Base-by-base conservation (phyloP, 2,888 invertebrate species). In the Eueremaeus valkanovi region DNA sequence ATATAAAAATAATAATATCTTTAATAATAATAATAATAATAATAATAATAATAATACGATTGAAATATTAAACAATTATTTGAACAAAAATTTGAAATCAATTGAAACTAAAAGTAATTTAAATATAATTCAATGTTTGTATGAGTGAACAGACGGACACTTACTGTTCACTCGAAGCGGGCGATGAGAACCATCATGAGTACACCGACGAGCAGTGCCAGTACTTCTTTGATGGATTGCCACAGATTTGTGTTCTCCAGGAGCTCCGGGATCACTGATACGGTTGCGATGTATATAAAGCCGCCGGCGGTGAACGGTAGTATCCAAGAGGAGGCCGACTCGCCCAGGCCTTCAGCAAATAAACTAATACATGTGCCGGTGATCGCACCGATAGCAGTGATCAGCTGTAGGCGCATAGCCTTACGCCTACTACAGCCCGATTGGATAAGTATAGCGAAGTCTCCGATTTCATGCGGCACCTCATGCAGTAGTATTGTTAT, bases 231-330 rank as follows among this genome's bases (percentile, higher is more conserved):
- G 11, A 96, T 85, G 58, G 94, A 94, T 83, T 98, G 96, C 82
- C 89, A 87, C 74, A 95, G 87, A 82, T 90, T 92, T 42, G 88
- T 88, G 27, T 72, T 33, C 83, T 93, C 92, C 79, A 99, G 86
- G 68, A 99, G 87, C 85, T 99, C 98, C 11, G 99, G 99, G 82
- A 99, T 92, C 29, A 99, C 95, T 78, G 97, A 97, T 0, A 99
- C 99, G 24, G 98, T 94, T 27, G 99, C 99, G 81, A 99, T 98
- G 84, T 99, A 99, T 83, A 99, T 99, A 83, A 99, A 99, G n/a
- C 99, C 96, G 78, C 95, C 97, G 61, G 97, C 97, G 31, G 97
- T 98, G 81, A 99, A 98, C 18, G 99, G 98, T 75, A 99, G 85
- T 74, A 99, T 92, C 89, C 96, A 93, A 18, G 73, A 42, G 8